Conservation (phyloP, 2,888 invertebrate genomes). For the Drosophila putrida region DNA sequence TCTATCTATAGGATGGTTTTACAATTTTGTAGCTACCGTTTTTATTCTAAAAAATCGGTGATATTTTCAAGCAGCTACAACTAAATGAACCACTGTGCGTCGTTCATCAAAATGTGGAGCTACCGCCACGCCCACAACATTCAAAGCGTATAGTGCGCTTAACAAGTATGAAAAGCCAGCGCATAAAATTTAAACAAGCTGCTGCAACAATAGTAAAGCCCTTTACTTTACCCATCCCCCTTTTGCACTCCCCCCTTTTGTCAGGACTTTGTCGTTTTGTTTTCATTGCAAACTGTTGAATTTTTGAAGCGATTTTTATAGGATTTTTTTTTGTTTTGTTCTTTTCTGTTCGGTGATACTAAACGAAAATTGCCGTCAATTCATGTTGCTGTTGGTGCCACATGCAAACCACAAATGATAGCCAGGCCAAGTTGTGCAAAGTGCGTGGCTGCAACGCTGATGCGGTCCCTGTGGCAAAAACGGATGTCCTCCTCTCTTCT, state of each 20-base stretch:
- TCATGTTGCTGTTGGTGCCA: slow-evolving; percentile 24
- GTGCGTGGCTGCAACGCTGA: slow-evolving; percentile 39
- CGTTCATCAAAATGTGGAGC: no score
- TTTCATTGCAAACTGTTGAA: slow-evolving; percentile 46
- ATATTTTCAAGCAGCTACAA: no score
- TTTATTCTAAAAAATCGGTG: no score
- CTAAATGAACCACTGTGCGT: no score
- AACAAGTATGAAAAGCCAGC: no score
- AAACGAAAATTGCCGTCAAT: slow-evolving; percentile 37
- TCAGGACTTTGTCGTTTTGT: not conserved
- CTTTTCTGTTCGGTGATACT: slow-evolving; percentile 22
- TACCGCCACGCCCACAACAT: no score
- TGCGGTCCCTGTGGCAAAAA: slow-evolving; percentile 5
- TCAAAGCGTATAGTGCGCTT: no score
- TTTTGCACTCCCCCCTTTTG: not conserved
- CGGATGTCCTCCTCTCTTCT: no score
- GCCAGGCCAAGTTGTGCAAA: slow-evolving; percentile 39
- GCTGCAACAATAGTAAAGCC: slow-evolving; percentile 46
- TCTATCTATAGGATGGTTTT: no score
- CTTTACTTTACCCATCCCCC: no score
- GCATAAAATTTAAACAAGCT: slow-evolving; percentile 60
- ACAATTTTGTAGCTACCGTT: no score
- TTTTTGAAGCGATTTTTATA: slow-evolving; percentile 62
- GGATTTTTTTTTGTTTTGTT: not conserved
- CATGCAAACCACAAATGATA: slow-evolving; percentile 68